Conservation (phyloP, 23 tunicate genomes). For the Diplosoma virens region DNA sequence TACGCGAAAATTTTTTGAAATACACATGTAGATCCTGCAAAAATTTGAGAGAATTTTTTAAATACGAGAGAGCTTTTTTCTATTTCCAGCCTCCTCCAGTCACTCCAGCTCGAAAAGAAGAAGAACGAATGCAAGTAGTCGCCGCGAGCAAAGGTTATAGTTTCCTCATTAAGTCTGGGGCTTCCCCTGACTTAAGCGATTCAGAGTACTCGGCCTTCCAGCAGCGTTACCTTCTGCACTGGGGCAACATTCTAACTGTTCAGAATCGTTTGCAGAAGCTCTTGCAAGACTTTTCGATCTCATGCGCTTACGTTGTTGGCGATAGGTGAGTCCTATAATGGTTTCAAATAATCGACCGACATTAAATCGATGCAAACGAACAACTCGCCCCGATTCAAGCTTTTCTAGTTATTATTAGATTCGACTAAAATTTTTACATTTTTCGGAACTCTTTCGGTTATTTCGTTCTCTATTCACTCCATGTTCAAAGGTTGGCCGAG, state of each 20-base stretch:
- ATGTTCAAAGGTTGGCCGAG: constrained; percentile 73
- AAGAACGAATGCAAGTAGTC: constrained; percentile 61
- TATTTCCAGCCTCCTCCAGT: constrained; percentile 81
- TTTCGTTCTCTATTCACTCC: too few species aligned
- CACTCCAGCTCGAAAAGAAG: constrained; percentile 87
- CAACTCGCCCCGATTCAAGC: too few species aligned
- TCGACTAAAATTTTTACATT: too few species aligned
- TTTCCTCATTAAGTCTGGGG: constrained; percentile 44
- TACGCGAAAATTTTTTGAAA: too few species aligned
- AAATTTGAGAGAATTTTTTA: too few species aligned
- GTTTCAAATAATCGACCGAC: too few species aligned
- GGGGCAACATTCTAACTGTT: constrained; percentile 73
- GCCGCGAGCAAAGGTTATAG: constrained; percentile 70
- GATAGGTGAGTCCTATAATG: constrained; percentile 60
- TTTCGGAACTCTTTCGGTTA: too few species aligned
- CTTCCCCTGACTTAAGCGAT: constrained; percentile 46
- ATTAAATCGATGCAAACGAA: too few species aligned
- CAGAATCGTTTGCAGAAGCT: constrained; percentile 51
- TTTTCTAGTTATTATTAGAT: too few species aligned
- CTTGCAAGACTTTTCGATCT: constrained; percentile 48
- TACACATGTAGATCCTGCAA: too few species aligned
- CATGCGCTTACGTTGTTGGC: constrained; percentile 69
- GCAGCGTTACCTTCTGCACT: constrained; percentile 73
- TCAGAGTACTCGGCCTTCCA: constrained; percentile 76
- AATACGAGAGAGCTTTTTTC: too few species aligned